These are phyloP conservation scores for Tipula lateralis DNA, from an alignment of 2,888 invertebrate species.

Conservation along the genomic window DNA sequence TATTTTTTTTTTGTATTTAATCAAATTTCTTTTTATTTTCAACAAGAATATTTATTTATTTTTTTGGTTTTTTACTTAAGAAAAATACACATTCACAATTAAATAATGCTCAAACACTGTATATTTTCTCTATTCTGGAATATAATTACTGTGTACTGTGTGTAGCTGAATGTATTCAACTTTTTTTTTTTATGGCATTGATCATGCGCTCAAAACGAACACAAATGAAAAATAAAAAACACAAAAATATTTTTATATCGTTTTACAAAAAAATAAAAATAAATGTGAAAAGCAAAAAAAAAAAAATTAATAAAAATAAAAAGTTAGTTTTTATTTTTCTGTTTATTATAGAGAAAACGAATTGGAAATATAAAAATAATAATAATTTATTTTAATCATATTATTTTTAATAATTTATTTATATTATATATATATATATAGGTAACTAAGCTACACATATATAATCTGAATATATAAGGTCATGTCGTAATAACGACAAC, in stretches of 20 bases:
- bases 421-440: neutral
- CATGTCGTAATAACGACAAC: neutral
- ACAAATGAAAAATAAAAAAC: neutral
- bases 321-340: neutral
- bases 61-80: neutral
- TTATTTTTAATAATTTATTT: neutral
- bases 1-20: too few species aligned
- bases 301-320: too few species aligned
- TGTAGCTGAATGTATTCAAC: constrained; percentile 11
- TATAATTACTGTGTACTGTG: constrained; percentile 24
- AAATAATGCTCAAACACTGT: constrained; percentile 11
- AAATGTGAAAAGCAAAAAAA: neutral
- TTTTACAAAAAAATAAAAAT: neutral
- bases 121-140: constrained; percentile 19
- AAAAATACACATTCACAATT: constrained; percentile 3
- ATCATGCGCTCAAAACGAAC: neutral
- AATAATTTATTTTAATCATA: neutral
- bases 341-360: neutral
- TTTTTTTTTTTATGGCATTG: constrained; percentile 15
- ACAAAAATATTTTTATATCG: neutral
- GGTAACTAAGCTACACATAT: neutral
- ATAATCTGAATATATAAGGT: neutral
- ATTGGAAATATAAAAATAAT: neutral
- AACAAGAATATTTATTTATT: neutral
- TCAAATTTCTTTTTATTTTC: too few species aligned